Base-by-base conservation (phyloP, 2,797 vertebrate genomes). In the Loriculus beryllinus region DNA sequence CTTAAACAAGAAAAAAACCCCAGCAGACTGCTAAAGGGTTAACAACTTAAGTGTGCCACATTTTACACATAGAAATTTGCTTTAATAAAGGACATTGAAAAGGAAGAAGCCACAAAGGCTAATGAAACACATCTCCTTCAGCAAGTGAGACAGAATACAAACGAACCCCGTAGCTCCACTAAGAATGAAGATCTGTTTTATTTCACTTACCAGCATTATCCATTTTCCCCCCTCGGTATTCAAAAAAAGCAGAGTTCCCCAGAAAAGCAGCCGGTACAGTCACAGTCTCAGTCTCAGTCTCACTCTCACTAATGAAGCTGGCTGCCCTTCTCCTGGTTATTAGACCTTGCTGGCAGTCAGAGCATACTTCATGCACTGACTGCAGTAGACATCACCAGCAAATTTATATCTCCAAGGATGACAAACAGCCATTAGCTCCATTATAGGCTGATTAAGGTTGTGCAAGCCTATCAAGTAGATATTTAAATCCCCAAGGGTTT, bases 191-290 rank as follows among this genome's bases (percentile, higher is more conserved):
- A 86, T 93, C 88, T 51, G 92, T 82, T 97, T 97, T 97, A 80
- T 95, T 96, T 94, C 90, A 98, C 99, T 99, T 98, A 99, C 99
- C 98, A 83, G 98, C 96, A 94, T 98, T 98, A 97, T 99, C 99
- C 99, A 99, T 99, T 97, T 98, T 97, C 97, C 95, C 86, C 96
- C 93, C 94, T 97, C 82, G 93, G 97, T 94, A 97, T 97, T 97
- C 96, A 88, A 82, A 96, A 84, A 86, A 96, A 97, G 97, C 96
- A 93, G 92, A 94, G 97, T 96, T 98, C 97, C 97, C 97, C 68
- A 93, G 96, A 96, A 86, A 93, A 96, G 94, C 96, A 97, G 98
- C 96, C 95, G 93, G 94, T 94, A 96, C 87, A 7, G 74, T 94
- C 97, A 96, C 87, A 7, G 71, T 94, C 97, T 97, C 96, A 68